A percentile compares a stretch with the other conserved stretches of the same genome.
Conservation (phyloP, 2,113 vertebrate genomes). For the Hucho hucho region DNA sequence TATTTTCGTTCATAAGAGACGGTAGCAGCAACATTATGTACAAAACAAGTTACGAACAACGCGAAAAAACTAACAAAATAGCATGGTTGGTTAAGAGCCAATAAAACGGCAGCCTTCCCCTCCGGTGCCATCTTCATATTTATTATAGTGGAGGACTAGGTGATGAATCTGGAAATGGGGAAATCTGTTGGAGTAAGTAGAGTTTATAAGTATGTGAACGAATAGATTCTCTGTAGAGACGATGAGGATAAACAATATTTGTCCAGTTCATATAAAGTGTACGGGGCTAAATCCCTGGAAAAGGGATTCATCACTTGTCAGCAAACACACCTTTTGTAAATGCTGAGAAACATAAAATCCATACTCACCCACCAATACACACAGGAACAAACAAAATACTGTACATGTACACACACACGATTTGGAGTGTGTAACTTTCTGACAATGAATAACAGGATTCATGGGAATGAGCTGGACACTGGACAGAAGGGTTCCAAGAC, state of each 20-base stretch:
- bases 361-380: constrained; percentile 37
- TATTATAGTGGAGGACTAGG: no score
- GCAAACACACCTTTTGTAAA: constrained; percentile 1
- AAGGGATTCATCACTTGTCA: constrained; percentile 10
- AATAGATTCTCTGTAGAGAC: neutral
- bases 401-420: constrained; percentile 19
- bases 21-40: no score
- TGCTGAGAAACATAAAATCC: constrained; percentile 1
- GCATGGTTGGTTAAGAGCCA: no score
- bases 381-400: constrained; percentile 43
- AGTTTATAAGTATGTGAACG: neutral
- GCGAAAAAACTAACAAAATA: no score
- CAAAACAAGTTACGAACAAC: no score
- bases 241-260: neutral
- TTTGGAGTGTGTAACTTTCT: constrained; percentile 44
- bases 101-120: no score
- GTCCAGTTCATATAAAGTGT: no score
- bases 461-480: constrained; percentile 46
- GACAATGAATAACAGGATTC: constrained; percentile 69
- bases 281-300: no score
- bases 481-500: constrained; percentile 50
- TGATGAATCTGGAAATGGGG: neutral
- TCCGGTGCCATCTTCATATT: no score
- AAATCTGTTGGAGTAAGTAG: neutral
- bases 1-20: no score